phyloP scores from a whole-genome alignment of 1,140 invertebrate species.

The Pogonomyrmex californicus region DNA sequence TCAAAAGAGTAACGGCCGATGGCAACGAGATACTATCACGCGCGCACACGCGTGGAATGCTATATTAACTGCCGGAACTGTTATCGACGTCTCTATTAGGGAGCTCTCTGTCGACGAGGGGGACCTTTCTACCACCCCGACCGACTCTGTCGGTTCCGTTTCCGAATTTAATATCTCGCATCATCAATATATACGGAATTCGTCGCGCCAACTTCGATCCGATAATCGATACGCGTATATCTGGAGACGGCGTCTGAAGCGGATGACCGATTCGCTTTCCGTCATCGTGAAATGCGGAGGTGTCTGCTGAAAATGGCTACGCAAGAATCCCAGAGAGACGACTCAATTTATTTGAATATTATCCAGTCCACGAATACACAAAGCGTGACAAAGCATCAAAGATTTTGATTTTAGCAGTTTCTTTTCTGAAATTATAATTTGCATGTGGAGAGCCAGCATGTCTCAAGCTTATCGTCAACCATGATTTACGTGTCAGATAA shows the following conservation, averaged over 20 bases:
- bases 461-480: not conserved
- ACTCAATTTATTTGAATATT: slow-evolving; percentile 4
- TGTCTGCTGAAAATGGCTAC: not conserved
- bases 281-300: slow-evolving; percentile 3
- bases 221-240: slow-evolving; percentile 62
- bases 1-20: slow-evolving; percentile 33
- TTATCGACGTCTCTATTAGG: slow-evolving; percentile 66
- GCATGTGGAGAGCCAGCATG: not conserved
- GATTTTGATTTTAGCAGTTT: not conserved
- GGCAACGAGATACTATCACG: slow-evolving; percentile 27
- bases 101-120: slow-evolving; percentile 46
- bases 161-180: slow-evolving; percentile 68
- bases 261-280: slow-evolving; percentile 33
- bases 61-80: slow-evolving; percentile 54
- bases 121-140: slow-evolving; percentile 32
- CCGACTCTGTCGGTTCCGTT: slow-evolving; percentile 62
- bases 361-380: not conserved
- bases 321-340: no score
- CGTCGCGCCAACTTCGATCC: slow-evolving; percentile 66
- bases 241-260: slow-evolving; percentile 9
- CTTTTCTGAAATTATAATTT: not conserved
- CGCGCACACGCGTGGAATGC: slow-evolving; percentile 44
- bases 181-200: slow-evolving; percentile 54
- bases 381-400: no score
- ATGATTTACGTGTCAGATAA: not conserved